Conservation (phyloP, 1,140 invertebrate species). For the Ips nitidus region DNA sequence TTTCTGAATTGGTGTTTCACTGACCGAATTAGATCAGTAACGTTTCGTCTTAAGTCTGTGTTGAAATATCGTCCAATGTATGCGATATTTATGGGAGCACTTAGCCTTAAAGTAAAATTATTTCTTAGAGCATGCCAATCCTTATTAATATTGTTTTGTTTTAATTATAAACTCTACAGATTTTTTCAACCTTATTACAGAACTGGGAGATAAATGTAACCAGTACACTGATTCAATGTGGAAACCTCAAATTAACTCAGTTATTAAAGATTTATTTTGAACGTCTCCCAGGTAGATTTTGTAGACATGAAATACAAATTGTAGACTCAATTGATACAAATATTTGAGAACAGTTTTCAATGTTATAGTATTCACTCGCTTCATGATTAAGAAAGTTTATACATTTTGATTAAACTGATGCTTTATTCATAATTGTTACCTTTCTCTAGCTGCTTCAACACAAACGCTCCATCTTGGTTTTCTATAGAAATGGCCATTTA, state of each 20-base stretch:
- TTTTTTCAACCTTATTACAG: no score
- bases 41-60: conserved; percentile 48
- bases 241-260: no score
- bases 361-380: not conserved
- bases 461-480: conserved; percentile 39
- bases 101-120: conserved; percentile 4
- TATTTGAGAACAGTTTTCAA: not conserved
- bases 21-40: conserved; percentile 35
- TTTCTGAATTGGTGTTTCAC: conserved; percentile 42
- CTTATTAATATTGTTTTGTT: not conserved
- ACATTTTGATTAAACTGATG: no score
- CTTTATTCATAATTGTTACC: conserved; percentile 2
- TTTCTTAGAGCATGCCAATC: not conserved
- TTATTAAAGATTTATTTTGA: no score
- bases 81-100: conserved; percentile 54
- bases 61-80: conserved; percentile 74
- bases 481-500: conserved; percentile 30
- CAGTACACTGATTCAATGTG: no score
- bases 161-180: no score
- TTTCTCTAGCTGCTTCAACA: conserved; percentile 30
- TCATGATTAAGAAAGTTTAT: no score
- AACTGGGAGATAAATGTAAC: no score
- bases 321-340: not conserved
- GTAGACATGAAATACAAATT: not conserved
- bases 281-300: no score